phyloP scores from a whole-genome alignment of 2,888 invertebrate species.

The Eupithecia tripunctaria region DNA sequence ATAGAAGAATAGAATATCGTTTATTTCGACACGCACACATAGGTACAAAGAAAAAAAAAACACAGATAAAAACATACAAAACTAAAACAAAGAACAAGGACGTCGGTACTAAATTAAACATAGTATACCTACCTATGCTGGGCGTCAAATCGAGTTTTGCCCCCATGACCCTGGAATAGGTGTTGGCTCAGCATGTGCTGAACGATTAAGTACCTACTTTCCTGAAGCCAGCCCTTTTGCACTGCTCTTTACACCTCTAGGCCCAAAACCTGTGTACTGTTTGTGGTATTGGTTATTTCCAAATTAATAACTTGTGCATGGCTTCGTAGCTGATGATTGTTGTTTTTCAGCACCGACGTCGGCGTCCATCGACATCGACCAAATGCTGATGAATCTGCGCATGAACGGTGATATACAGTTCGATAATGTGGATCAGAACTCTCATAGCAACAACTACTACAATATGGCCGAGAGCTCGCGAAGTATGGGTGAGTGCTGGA shows the following conservation, averaged over 20 bases:
- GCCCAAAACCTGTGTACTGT: background rate
- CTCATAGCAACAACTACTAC: conserved; percentile 58
- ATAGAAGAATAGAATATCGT: no score
- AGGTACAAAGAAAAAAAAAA: no score
- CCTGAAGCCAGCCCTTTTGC: background rate
- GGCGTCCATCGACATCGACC: conserved; percentile 65
- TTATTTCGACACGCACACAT: no score
- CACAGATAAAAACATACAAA: no score
- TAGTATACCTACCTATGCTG: no score
- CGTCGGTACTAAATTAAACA: no score
- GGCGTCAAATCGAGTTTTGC: no score
- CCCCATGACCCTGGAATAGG: no score
- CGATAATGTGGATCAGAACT: conserved; percentile 58
- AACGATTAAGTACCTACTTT: no score
- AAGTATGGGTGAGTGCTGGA: background rate
- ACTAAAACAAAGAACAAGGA: no score
- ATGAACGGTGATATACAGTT: conserved; percentile 73
- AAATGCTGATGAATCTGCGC: conserved; percentile 79
- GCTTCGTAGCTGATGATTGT: background rate
- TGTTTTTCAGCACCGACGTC: conserved; percentile 59
- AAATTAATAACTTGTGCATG: background rate
- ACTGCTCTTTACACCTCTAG: background rate
- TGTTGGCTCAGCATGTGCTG: no score
- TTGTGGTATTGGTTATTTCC: no score
- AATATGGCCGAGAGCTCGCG: conserved; percentile 51